Percentiles rank a stretch among this genome's conserved stretches.
phyloP scores from a whole-genome alignment of 1,140 invertebrate species.

The Sogatella furcifera region DNA sequence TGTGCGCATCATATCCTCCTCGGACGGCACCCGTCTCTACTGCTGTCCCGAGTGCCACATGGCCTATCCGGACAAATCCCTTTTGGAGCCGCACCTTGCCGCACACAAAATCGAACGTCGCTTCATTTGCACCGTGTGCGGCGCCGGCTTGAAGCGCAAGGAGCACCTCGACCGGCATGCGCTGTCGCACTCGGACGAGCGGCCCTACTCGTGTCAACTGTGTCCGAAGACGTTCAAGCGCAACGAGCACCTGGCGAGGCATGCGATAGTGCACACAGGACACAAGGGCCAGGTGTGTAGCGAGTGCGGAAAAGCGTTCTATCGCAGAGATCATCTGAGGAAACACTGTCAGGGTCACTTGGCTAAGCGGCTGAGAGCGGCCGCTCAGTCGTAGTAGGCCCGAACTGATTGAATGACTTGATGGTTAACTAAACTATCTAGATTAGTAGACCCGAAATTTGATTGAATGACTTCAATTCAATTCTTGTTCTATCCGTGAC shows the following conservation, averaged over 20 bases:
- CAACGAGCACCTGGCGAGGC: conserved; percentile 71
- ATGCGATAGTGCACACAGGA: conserved; percentile 76
- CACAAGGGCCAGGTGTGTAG: conserved; percentile 76
- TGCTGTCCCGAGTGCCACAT: conserved; percentile 80
- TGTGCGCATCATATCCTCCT: conserved; percentile 64
- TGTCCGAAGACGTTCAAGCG: conserved; percentile 76
- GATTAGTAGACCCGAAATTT: too few relatives aligned
- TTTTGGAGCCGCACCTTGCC: conserved; percentile 68
- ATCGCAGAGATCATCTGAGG: conserved; percentile 61
- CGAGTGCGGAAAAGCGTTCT: conserved; percentile 72
- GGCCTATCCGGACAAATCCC: conserved; percentile 69
- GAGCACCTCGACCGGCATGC: conserved; percentile 32
- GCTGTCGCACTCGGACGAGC: conserved; percentile 28
- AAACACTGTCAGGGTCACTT: conserved; percentile 31
- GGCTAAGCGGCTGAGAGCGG: conserved; percentile 16
- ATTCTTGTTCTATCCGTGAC: too few relatives aligned
- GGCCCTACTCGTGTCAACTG: conserved; percentile 61
- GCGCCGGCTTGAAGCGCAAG: conserved; percentile 58
- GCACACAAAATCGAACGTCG: conserved; percentile 48
- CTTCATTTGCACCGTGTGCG: conserved; percentile 78
- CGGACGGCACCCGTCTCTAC: conserved; percentile 71
- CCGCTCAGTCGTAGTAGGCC: not conserved
- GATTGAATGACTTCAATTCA: too few relatives aligned
- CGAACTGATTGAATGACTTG: too few relatives aligned
- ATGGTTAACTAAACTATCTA: too few relatives aligned